Percentiles rank a stretch among this genome's conserved stretches.
Evolutionary conservation across 2,888 invertebrate species (phyloP).

Genomic region (Agriotes lineatus): DNA sequence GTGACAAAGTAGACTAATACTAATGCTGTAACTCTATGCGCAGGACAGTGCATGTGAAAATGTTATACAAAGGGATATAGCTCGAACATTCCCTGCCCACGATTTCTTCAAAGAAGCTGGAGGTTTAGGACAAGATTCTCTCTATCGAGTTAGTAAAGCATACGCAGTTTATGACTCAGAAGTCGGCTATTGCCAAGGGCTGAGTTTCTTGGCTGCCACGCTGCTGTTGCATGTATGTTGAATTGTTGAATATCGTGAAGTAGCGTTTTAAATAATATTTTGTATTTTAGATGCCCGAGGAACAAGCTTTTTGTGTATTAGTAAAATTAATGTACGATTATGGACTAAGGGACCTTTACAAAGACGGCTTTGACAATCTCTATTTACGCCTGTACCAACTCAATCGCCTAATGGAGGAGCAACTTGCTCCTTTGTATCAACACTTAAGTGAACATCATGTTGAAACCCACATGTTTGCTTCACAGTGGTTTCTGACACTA

Average conservation of each 20-base stretch:
- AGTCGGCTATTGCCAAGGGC: slow-evolving; percentile 98
- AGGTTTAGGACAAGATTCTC: slow-evolving; percentile 94
- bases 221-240: slow-evolving; percentile 86
- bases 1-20: no score
- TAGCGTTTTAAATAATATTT: slow-evolving; percentile 22
- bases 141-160: slow-evolving; percentile 96
- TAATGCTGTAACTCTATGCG: no score
- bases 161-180: slow-evolving; percentile 98
- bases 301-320: slow-evolving; percentile 97
- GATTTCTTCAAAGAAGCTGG: slow-evolving; percentile 97
- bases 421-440: slow-evolving; percentile 82
- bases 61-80: slow-evolving; percentile 96
- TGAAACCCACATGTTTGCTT: slow-evolving; percentile 99
- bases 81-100: slow-evolving; percentile 98
- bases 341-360: slow-evolving; percentile 93
- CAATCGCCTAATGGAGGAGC: slow-evolving; percentile 93
- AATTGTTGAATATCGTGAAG: background rate
- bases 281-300: slow-evolving; percentile 94
- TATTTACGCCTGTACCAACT: slow-evolving; percentile 96
- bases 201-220: slow-evolving; percentile 97
- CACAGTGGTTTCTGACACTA: slow-evolving; percentile 99
- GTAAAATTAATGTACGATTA: slow-evolving; percentile 98
- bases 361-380: slow-evolving; percentile 96
- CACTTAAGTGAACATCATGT: slow-evolving; percentile 87
- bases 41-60: slow-evolving; percentile 96